A percentile compares a stretch with the other conserved stretches of the same genome.
Evolutionary conservation across 2,888 invertebrate species (phyloP).

Genomic region (Drosophila tanythrix): DNA sequence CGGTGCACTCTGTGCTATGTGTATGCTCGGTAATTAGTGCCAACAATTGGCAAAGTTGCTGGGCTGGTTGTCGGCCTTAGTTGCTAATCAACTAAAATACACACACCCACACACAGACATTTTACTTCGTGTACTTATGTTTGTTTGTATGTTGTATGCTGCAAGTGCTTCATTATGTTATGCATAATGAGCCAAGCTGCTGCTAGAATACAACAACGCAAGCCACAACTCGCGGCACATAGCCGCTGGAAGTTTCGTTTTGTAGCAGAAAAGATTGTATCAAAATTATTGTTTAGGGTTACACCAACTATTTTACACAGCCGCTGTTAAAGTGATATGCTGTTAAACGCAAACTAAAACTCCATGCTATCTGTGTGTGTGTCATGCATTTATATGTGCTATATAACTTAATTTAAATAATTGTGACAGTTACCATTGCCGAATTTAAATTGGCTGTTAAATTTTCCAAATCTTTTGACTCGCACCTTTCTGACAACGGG

Average conservation of each 20-base stretch:
- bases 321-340: neutral
- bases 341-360: neutral
- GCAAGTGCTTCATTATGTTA: conserved; percentile 71
- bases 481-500: neutral
- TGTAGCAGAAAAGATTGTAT: neutral
- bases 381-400: conserved; percentile 64
- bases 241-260: neutral
- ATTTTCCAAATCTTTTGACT: neutral
- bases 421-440: conserved; percentile 10
- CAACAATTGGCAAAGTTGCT: conserved; percentile 64
- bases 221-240: neutral
- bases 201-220: conserved; percentile 15
- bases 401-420: conserved; percentile 53
- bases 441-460: neutral
- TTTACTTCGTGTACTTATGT: conserved; percentile 7
- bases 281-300: neutral
- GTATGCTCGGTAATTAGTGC: conserved; percentile 70
- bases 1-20: conserved; percentile 11
- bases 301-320: neutral
- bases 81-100: conserved; percentile 67
- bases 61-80: conserved; percentile 23
- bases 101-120: conserved; percentile 20
- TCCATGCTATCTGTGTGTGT: neutral
- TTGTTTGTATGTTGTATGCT: conserved; percentile 24
- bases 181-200: conserved; percentile 67